These are phyloP conservation scores for Pantala flavescens DNA, from an alignment of 1,140 invertebrate genomes.

Conservation along the genomic window DNA sequence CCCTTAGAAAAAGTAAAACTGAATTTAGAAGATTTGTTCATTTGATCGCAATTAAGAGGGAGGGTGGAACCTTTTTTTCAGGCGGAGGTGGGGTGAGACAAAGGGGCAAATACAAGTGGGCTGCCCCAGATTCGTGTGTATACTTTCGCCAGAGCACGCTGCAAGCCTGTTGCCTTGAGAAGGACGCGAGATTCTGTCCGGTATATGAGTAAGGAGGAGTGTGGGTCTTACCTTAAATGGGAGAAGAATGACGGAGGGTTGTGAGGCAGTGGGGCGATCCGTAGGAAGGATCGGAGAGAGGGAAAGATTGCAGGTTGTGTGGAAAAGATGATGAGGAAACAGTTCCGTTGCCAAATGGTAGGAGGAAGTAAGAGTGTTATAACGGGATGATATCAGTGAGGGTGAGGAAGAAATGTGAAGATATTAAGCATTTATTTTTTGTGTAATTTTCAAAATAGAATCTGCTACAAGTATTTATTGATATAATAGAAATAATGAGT, in stretches of 20 bases:
- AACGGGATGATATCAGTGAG: no score
- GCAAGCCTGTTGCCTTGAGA: slow-evolving; percentile 3
- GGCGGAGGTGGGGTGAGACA: background rate
- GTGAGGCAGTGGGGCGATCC: background rate
- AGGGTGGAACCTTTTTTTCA: background rate
- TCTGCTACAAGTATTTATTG: no score
- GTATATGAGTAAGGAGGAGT: background rate
- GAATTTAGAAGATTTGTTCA: background rate
- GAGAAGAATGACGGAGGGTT: background rate
- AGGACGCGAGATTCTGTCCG: background rate
- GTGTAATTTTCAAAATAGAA: no score
- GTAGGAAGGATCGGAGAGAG: background rate
- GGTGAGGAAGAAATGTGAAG: no score
- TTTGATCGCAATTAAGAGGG: background rate
- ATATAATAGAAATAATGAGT: no score
- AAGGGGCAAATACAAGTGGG: background rate
- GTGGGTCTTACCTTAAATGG: background rate
- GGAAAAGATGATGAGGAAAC: no score
- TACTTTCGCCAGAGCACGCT: background rate
- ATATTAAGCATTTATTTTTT: no score
- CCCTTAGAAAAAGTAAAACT: background rate
- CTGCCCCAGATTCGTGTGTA: background rate
- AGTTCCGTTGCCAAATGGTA: no score
- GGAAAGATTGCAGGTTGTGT: background rate
- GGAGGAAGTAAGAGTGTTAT: no score